Percentiles rank a stretch among this genome's conserved stretches.
Evolutionary conservation across 2,113 vertebrate genomes (phyloP).

Genomic region (Lates calcarifer): DNA sequence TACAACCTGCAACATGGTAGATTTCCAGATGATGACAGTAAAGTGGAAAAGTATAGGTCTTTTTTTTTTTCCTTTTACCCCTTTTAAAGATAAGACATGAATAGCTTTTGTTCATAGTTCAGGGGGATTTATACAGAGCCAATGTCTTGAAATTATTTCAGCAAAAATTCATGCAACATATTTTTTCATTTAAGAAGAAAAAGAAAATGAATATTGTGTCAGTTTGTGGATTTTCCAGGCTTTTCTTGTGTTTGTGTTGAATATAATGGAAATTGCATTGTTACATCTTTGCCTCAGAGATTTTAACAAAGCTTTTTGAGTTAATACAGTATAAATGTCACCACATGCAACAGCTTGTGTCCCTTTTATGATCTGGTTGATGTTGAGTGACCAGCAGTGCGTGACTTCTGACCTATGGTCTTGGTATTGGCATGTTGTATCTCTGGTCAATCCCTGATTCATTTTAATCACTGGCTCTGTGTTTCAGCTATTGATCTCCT

Average conservation of each 20-base stretch:
- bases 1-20: background rate
- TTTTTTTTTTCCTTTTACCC: background rate
- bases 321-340: background rate
- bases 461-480: slow-evolving; percentile 60
- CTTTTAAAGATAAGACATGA: background rate
- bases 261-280: slow-evolving; percentile 1
- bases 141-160: background rate
- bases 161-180: slow-evolving; percentile 10
- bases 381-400: background rate
- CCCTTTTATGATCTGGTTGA: background rate
- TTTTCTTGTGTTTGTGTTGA: slow-evolving; percentile 5
- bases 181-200: slow-evolving; percentile 24
- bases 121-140: slow-evolving; percentile 1
- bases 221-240: background rate
- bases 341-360: slow-evolving; percentile 1
- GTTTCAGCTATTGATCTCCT: slow-evolving; percentile 54
- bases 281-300: background rate
- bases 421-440: background rate
- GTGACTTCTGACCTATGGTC: slow-evolving; percentile 3
- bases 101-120: background rate
- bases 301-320: background rate
- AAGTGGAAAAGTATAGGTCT: background rate
- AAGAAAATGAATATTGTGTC: background rate
- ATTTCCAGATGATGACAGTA: slow-evolving; percentile 25
- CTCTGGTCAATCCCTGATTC: slow-evolving; percentile 32